A percentile compares a stretch with the other conserved stretches of the same genome.
phyloP scores from a whole-genome alignment of 2,797 vertebrate species.

The Gymnocypris eckloni region DNA sequence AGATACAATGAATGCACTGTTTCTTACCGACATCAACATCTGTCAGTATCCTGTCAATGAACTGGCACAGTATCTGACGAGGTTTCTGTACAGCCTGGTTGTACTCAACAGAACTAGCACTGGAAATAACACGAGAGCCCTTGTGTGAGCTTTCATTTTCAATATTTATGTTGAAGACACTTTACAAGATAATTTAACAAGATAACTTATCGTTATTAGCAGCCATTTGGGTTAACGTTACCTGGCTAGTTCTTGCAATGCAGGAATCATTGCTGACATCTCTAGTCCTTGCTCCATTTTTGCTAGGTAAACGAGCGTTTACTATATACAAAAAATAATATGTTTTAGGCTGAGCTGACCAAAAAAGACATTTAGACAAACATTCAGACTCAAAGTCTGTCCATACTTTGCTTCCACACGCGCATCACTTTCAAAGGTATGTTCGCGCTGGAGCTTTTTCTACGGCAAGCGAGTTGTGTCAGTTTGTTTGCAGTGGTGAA shows the following conservation, averaged over 20 bases:
- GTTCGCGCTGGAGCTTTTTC: neutral
- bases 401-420: neutral
- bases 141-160: neutral
- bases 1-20: neutral
- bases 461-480: constrained; percentile 34
- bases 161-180: neutral
- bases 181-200: constrained; percentile 44
- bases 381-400: neutral
- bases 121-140: constrained; percentile 63
- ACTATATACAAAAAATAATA: neutral
- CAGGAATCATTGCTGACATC: constrained; percentile 97
- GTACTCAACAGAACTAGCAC: constrained; percentile 88
- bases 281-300: constrained; percentile 89
- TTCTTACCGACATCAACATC: constrained; percentile 94
- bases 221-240: constrained; percentile 64
- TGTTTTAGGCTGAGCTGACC: neutral
- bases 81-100: constrained; percentile 90
- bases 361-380: neutral
- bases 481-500: neutral
- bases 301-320: neutral
- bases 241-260: constrained; percentile 91
- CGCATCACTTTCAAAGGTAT: constrained; percentile 38
- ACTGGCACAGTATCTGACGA: constrained; percentile 96
- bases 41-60: constrained; percentile 95
- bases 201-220: constrained; percentile 20